phyloP scores from a whole-genome alignment of 2,888 invertebrate species.

The Eucera pruinosa region DNA sequence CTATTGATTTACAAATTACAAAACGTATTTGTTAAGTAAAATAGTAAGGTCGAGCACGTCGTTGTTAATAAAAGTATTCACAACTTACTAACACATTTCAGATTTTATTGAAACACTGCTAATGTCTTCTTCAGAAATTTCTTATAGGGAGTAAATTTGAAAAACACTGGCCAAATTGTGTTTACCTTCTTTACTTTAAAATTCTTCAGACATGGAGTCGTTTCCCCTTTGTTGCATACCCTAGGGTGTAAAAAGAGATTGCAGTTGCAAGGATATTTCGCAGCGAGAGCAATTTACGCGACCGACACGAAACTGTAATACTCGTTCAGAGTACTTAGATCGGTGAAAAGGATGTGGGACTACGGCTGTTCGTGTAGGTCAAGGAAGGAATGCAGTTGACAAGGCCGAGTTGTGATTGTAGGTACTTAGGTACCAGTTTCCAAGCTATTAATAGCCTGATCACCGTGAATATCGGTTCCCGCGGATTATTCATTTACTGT shows the following conservation, averaged over 20 bases:
- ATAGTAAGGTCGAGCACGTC: too few species aligned
- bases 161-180: not conserved
- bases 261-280: conserved; percentile 31
- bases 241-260: conserved; percentile 33
- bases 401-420: conserved; percentile 80
- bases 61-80: too few species aligned
- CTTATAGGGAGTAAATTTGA: too few species aligned
- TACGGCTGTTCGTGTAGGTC: conserved; percentile 81
- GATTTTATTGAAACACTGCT: too few species aligned
- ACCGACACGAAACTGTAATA: conserved; percentile 62
- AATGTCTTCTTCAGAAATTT: too few species aligned
- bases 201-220: conserved; percentile 14
- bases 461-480: conserved; percentile 54
- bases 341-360: conserved; percentile 80
- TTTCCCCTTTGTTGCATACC: not conserved
- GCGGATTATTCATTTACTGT: conserved; percentile 53
- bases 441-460: conserved; percentile 70
- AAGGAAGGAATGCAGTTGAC: conserved; percentile 84
- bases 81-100: too few species aligned
- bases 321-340: conserved; percentile 65
- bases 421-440: conserved; percentile 70
- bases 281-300: conserved; percentile 46
- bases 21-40: too few species aligned
- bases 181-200: not conserved
- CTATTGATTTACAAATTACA: too few species aligned